Evolutionary conservation across 2,797 vertebrate genomes (phyloP).

Genomic region (Halcyon badia): DNA sequence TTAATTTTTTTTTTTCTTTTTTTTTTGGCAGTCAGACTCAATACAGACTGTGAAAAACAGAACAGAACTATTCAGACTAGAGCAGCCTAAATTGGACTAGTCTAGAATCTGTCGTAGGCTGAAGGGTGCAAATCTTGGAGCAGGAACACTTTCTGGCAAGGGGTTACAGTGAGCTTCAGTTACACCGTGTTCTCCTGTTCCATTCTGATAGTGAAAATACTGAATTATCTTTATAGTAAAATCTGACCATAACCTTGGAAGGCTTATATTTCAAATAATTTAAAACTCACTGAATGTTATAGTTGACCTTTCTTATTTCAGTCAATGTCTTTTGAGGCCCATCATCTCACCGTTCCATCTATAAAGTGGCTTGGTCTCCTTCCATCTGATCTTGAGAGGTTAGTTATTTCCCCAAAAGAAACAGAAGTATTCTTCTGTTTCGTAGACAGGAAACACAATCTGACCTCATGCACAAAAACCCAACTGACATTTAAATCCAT

Average conservation of each 20-base stretch:
- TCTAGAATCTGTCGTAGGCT: neutral
- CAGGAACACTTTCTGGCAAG: neutral
- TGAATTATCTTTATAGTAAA: neutral
- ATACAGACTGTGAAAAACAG: neutral
- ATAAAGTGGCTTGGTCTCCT: slow-evolving; percentile 97
- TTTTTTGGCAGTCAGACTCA: neutral
- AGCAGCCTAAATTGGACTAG: neutral
- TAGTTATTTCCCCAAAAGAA: slow-evolving; percentile 68
- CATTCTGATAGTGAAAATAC: neutral
- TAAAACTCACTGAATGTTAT: neutral
- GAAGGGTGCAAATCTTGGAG: neutral
- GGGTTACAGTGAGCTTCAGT: neutral
- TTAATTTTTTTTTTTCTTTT: neutral
- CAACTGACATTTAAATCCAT: neutral
- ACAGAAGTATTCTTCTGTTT: neutral
- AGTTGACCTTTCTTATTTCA: slow-evolving; percentile 72
- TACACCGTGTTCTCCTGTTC: neutral
- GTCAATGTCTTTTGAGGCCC: slow-evolving; percentile 98
- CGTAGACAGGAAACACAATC: neutral
- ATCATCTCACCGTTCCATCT: slow-evolving; percentile 93
- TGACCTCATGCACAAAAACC: neutral
- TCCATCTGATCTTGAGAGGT: slow-evolving; percentile 96
- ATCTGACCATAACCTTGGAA: neutral
- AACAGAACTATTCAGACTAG: neutral
- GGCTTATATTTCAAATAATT: neutral